Percentiles rank a stretch among this genome's conserved stretches.
phyloP scores from a whole-genome alignment of 2,888 invertebrate species.

The Tubulanus polymorphus region DNA sequence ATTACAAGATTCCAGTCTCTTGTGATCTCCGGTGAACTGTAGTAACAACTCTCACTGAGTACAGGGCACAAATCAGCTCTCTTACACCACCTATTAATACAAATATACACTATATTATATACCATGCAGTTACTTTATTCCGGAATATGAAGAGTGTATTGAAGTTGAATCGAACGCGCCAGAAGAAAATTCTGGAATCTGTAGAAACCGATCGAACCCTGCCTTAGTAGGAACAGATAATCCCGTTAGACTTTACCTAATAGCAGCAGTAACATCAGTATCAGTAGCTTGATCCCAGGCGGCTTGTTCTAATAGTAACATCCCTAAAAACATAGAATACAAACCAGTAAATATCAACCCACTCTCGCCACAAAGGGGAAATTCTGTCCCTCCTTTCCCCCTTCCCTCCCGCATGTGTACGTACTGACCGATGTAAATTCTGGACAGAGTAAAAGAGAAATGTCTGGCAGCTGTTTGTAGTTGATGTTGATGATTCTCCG shows the following conservation, averaged over 20 bases:
- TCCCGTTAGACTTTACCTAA: conserved; percentile 24
- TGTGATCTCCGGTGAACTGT: no score
- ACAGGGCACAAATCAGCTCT: no score
- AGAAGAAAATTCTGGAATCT: no score
- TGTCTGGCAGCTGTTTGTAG: conserved; percentile 55
- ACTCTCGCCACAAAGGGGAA: background rate
- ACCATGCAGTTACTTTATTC: no score
- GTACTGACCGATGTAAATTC: conserved; percentile 48
- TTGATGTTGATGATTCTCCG: conserved; percentile 26
- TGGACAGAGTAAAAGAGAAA: conserved; percentile 55
- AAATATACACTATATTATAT: no score
- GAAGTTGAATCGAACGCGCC: no score
- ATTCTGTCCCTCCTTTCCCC: background rate
- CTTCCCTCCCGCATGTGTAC: background rate
- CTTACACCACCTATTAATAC: no score
- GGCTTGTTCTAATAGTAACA: conserved; percentile 49
- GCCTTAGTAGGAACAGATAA: no score
- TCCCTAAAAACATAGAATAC: conserved; percentile 27
- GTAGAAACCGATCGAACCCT: no score
- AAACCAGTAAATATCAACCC: background rate
- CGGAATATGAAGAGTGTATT: no score
- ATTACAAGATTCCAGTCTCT: no score
- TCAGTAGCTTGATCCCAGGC: conserved; percentile 25
- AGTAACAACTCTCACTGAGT: no score
- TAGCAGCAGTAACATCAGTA: conserved; percentile 33